Conservation (phyloP, 2,797 vertebrate species). For the Chelonia mydas region DNA sequence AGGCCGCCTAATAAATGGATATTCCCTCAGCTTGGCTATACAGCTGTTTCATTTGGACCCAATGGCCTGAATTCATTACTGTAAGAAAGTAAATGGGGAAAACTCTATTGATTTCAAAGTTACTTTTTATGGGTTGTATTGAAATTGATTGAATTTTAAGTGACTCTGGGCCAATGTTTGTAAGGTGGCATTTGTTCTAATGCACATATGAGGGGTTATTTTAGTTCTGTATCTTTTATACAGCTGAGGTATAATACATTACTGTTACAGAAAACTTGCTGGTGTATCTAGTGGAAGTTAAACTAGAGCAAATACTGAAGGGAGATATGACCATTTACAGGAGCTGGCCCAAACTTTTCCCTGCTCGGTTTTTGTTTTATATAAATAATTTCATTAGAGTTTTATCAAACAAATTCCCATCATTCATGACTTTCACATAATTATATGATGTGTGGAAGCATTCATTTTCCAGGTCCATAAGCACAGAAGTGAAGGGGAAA, state of each 20-base stretch:
- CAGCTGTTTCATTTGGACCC: background rate
- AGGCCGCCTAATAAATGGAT: background rate
- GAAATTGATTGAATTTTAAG: background rate
- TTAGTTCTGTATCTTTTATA: background rate
- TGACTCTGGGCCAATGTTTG: accelerated
- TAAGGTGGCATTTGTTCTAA: background rate
- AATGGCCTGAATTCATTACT: background rate
- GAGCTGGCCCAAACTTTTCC: background rate
- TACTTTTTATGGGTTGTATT: background rate
- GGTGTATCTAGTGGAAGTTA: background rate
- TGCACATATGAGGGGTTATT: background rate
- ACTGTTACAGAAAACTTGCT: background rate
- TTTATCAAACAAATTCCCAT: background rate
- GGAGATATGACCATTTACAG: background rate
- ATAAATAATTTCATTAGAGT: background rate
- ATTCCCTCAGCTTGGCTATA: background rate
- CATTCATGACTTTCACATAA: background rate
- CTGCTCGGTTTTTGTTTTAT: background rate
- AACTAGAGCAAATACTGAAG: background rate
- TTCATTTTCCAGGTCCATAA: background rate
- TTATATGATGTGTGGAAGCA: background rate
- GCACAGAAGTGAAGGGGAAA: accelerated
- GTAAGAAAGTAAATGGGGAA: background rate
- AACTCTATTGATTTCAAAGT: background rate
- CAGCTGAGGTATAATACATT: background rate